Percentiles rank a stretch among this genome's conserved stretches.
phyloP scores from a whole-genome alignment of 2,113 vertebrate species.

The Odocoileus hemionus region DNA sequence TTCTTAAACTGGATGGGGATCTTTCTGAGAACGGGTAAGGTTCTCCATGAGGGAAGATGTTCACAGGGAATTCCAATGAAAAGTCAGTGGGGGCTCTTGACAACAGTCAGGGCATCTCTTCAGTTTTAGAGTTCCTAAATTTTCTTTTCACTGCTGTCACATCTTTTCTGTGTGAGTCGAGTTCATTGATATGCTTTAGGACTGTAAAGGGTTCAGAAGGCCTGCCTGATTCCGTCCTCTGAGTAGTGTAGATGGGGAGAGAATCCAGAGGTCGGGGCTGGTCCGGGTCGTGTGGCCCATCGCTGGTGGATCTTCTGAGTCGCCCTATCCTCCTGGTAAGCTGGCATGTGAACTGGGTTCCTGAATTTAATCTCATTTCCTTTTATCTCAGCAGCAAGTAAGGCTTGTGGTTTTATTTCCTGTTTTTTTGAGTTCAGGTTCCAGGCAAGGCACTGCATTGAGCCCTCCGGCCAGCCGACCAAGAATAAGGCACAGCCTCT shows the following conservation, averaged over 20 bases:
- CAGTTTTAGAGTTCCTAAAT: background rate
- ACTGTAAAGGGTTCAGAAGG: background rate
- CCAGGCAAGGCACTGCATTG: background rate
- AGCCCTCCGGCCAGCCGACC: background rate
- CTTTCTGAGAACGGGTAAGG: background rate
- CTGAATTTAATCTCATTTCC: background rate
- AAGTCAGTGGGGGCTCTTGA: background rate
- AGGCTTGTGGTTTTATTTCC: constrained; percentile 30
- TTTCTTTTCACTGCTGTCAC: background rate
- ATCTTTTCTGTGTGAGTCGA: background rate
- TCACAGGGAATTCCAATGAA: background rate
- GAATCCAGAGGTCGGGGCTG: background rate
- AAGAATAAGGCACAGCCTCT: background rate
- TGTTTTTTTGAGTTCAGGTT: background rate
- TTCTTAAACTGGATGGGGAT: background rate
- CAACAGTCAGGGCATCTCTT: background rate
- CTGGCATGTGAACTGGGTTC: background rate
- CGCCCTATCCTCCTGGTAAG: background rate
- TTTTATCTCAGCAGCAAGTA: background rate
- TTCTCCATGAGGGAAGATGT: background rate
- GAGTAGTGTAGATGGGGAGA: background rate
- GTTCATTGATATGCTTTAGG: background rate
- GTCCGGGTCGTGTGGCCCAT: background rate
- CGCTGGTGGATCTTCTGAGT: background rate
- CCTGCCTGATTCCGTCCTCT: background rate